These are phyloP conservation scores for Frieseomelitta varia DNA, from an alignment of 1,140 invertebrate genomes.

Conservation along the genomic window DNA sequence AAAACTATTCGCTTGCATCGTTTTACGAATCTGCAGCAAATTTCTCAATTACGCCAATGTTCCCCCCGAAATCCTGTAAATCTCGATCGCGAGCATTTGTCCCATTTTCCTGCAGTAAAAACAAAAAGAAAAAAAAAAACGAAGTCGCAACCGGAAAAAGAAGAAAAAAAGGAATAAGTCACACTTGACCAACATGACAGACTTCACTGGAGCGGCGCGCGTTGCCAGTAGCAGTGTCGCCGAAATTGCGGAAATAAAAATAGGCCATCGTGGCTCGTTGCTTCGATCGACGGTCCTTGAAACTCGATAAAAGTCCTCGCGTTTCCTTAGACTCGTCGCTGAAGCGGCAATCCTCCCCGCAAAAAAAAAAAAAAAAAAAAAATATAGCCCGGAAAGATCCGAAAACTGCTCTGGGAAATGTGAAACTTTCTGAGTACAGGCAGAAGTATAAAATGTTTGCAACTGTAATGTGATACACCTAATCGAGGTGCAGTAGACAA, in stretches of 20 bases:
- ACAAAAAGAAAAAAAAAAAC: neutral
- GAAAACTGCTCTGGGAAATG: neutral
- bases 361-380: neutral
- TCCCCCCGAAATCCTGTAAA: neutral
- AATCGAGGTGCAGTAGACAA: neutral
- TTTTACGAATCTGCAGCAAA: too few species aligned
- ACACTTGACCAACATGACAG: neutral
- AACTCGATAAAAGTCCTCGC: constrained; percentile 26
- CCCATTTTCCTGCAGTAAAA: neutral
- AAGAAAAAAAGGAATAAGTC: neutral
- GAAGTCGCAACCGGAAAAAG: neutral
- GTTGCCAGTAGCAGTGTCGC: neutral
- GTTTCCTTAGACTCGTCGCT: neutral
- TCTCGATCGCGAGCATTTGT: neutral
- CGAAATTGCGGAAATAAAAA: constrained; percentile 20
- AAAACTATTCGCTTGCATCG: too few species aligned
- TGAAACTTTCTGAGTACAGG: too few species aligned
- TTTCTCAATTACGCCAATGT: neutral
- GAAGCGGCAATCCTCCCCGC: neutral
- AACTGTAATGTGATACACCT: neutral
- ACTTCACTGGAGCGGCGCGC: neutral
- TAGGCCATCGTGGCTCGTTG: constrained; percentile 1
- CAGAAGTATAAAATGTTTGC: too few species aligned
- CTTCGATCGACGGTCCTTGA: neutral
- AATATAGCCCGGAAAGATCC: neutral